phyloP scores from a whole-genome alignment of 1,140 invertebrate genomes.

The Dendroctonus valens region DNA sequence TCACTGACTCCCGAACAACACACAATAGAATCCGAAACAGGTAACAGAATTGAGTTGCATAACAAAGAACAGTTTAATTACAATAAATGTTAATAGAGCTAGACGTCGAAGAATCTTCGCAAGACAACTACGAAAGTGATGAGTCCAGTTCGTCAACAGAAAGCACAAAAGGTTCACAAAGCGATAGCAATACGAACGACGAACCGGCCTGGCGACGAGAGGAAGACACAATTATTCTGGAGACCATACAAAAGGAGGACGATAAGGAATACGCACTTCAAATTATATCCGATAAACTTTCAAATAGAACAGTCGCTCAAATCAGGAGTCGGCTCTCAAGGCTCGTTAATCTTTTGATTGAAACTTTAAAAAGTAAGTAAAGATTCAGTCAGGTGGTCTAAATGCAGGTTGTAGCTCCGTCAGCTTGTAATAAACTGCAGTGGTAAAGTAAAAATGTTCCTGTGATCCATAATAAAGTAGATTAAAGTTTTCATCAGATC shows the following conservation, averaged over 20 bases:
- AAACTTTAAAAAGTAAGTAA: constrained; percentile 38
- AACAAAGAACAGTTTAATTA: not conserved
- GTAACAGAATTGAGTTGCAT: constrained; percentile 29
- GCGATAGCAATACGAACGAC: constrained; percentile 27
- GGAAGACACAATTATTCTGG: constrained; percentile 68
- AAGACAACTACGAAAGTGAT: constrained; percentile 44
- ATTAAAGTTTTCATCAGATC: no score
- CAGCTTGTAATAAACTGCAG: no score
- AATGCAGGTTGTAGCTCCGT: no score
- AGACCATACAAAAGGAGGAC: constrained; percentile 58
- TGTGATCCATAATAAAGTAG: no score
- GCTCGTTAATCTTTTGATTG: constrained; percentile 57
- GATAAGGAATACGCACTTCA: constrained; percentile 55
- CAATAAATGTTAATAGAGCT: constrained; percentile 31
- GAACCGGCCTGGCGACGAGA: constrained; percentile 58
- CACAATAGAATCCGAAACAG: constrained; percentile 47
- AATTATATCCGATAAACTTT: constrained; percentile 54
- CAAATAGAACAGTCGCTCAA: constrained; percentile 56
- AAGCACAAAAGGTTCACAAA: constrained; percentile 33
- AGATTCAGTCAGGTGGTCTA: no score
- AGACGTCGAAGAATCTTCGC: constrained; percentile 42
- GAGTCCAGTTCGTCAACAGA: constrained; percentile 36
- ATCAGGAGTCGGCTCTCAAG: constrained; percentile 60
- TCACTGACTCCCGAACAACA: constrained; percentile 40
- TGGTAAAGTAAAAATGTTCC: no score